A percentile compares a stretch with the other conserved stretches of the same genome.
phyloP scores from a whole-genome alignment of 2,888 invertebrate species.

The Helleia helle region DNA sequence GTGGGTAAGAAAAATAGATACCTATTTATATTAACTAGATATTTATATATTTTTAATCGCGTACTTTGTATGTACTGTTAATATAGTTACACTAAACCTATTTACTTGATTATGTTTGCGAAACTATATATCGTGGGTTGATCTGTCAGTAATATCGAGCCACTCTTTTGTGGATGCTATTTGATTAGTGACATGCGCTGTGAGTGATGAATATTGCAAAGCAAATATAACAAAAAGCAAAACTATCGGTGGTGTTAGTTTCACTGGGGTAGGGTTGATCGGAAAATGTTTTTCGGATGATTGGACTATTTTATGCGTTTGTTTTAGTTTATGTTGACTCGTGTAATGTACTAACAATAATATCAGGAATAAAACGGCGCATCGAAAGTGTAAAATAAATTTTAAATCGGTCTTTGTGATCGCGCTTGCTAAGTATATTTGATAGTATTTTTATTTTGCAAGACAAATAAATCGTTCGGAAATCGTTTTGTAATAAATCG shows the following conservation, averaged over 20 bases:
- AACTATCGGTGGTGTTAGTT: slow-evolving; percentile 68
- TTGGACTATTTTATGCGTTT: slow-evolving; percentile 16
- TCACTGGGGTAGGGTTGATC: slow-evolving; percentile 49
- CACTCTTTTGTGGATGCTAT: slow-evolving; percentile 67
- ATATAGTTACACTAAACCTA: slow-evolving; percentile 6
- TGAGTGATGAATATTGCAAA: slow-evolving; percentile 73
- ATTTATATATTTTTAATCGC: too few species aligned
- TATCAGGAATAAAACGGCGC: too few species aligned
- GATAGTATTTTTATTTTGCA: slow-evolving; percentile 25
- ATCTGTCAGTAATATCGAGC: slow-evolving; percentile 65
- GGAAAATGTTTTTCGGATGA: slow-evolving; percentile 20
- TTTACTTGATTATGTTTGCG: slow-evolving; percentile 37
- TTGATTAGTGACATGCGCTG: slow-evolving; percentile 68
- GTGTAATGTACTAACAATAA: too few species aligned
- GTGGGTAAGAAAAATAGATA: too few species aligned
- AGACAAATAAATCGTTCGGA: slow-evolving; percentile 43
- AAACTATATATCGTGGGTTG: slow-evolving; percentile 61
- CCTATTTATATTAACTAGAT: too few species aligned
- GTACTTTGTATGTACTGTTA: too few species aligned
- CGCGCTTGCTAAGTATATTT: slow-evolving; percentile 17
- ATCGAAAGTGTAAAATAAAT: too few species aligned
- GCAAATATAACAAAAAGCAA: slow-evolving; percentile 73
- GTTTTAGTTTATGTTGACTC: too few species aligned
- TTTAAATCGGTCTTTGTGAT: background rate
- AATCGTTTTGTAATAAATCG: slow-evolving; percentile 72